Base-by-base conservation (phyloP, 2,797 vertebrate species). In the Coracias cyanogaster region DNA sequence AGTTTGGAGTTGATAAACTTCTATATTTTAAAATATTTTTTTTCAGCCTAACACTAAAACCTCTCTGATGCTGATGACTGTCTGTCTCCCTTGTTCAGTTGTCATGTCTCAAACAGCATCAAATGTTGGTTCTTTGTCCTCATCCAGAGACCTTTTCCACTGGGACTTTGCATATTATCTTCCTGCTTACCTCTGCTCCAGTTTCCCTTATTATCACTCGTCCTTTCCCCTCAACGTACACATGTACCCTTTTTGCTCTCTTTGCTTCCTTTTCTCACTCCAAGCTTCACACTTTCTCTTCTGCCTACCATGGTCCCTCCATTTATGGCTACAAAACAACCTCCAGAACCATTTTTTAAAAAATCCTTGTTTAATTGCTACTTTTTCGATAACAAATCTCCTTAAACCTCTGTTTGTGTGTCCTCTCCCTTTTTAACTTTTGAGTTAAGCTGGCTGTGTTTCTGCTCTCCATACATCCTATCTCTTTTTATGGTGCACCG, bases 301-400 rank as follows among this genome's bases (percentile, higher is more conserved):
- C 49, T 87, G 41, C 28, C 58, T 48, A 9, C 33, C 26, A 9
- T 3, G 3, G 9, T 51, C 12, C 55, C 60, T 14, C 28, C 28
- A 57, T 29, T 64, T 39, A 51, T 0, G 3, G 4, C 39, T 76
- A 72, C 5, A 45, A 85, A 80, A 57, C 33, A 77, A 66, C 3
- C 3, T 29, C 31, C 60, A 72, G 28, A 76, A 55, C 7, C 22
- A 0, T 51, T n/a, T 46, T 54, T 8, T 31, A 5, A 0, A 51
- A 51, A 64, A 73, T 10, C 15, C 15, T 37, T 48, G 14, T 52
- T 49, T 25, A 89, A 82, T 61, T 22, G 18, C 21, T 70, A 9
- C 19, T 5, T 79, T 89, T 89, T 66, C 87, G 52, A n/a, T 4
- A 81, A 61, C 46, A 54, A 74, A 72, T 67, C 16, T 33, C 22